phyloP scores from a whole-genome alignment of 2,797 vertebrate genomes.

The Uromys caudimaculatus region DNA sequence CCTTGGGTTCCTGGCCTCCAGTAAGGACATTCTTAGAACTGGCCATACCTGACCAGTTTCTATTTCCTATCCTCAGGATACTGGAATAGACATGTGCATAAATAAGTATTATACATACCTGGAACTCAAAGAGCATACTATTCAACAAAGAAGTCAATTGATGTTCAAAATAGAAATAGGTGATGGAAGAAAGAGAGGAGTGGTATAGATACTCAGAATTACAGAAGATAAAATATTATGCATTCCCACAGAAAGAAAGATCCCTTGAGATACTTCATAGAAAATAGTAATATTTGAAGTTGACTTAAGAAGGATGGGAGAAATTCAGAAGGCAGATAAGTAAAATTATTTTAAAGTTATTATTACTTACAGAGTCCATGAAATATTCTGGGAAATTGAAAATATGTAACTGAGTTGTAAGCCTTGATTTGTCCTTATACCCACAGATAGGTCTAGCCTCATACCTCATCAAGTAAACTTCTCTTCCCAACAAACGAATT shows the following conservation, averaged over 20 bases:
- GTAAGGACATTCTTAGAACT: not conserved
- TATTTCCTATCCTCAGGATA: not conserved
- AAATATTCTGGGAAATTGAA: not conserved
- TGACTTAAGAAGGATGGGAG: not conserved
- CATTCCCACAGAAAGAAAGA: no score
- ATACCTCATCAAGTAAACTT: not conserved
- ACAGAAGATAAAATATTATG: not conserved
- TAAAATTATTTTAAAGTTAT: not conserved
- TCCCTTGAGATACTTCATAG: not conserved
- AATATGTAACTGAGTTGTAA: not conserved
- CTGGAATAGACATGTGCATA: not conserved
- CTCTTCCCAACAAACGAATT: not conserved
- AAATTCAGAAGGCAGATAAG: not conserved
- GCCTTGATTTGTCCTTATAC: not conserved
- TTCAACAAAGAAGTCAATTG: not conserved
- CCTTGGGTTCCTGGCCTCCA: not conserved
- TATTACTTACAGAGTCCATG: not conserved
- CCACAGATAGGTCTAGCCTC: not conserved
- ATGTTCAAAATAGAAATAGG: not conserved
- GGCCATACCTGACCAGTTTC: not conserved
- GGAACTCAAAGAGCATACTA: not conserved
- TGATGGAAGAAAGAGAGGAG: not conserved
- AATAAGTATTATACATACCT: not conserved
- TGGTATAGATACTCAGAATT: not conserved
- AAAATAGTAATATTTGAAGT: not conserved